Conservation (phyloP, 1,140 invertebrate species). For the Harlomillsia oculata region DNA sequence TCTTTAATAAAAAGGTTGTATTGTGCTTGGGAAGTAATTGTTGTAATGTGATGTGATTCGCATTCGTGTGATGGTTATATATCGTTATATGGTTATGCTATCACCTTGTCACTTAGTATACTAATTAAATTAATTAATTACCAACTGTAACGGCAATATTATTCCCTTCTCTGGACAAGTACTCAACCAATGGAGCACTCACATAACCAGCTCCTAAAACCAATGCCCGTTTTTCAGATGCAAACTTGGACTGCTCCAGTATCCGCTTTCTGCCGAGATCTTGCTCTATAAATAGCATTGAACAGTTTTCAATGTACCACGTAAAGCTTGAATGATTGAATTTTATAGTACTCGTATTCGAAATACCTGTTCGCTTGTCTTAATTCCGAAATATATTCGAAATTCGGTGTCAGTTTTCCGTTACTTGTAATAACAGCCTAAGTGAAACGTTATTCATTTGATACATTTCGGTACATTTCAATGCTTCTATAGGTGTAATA, state of each 20-base stretch:
- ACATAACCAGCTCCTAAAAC: slow-evolving; percentile 94
- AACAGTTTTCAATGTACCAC: no score
- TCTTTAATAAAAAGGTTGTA: no score
- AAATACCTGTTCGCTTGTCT: slow-evolving; percentile 46
- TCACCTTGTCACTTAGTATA: no score
- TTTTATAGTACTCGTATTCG: no score
- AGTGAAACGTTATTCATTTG: slow-evolving; percentile 35
- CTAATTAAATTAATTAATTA: no score
- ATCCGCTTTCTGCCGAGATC: slow-evolving; percentile 13
- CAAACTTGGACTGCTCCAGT: not conserved
- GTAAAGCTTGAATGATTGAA: no score
- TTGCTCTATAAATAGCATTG: not conserved
- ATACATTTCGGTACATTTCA: no score
- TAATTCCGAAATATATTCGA: slow-evolving; percentile 88
- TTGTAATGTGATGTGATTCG: no score
- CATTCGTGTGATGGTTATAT: no score
- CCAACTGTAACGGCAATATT: slow-evolving; percentile 69
- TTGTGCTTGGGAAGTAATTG: no score
- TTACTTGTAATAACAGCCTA: slow-evolving; percentile 94
- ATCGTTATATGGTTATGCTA: no score
- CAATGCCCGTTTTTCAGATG: slow-evolving; percentile 57
- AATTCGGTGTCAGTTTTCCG: slow-evolving; percentile 80
- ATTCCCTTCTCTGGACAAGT: slow-evolving; percentile 69
- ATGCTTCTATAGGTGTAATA: not conserved
- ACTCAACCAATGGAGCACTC: slow-evolving; percentile 84